Percentiles rank a stretch among this genome's conserved stretches.
phyloP scores from a whole-genome alignment of 2,113 vertebrate genomes.

The Buteo buteo region DNA sequence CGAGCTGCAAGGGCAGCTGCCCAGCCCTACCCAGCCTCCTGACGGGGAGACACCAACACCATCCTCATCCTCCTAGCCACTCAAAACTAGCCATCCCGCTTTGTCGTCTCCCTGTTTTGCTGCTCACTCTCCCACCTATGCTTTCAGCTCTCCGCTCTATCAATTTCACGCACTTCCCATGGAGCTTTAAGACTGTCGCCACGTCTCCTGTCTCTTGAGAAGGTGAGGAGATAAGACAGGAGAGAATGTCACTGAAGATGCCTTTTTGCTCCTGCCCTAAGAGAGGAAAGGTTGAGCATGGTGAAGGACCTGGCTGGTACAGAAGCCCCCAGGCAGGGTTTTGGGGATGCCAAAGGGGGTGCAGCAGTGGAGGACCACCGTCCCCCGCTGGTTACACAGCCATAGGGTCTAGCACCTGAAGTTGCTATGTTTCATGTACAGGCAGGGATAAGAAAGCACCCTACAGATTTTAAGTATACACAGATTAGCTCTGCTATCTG shows the following conservation, averaged over 20 bases:
- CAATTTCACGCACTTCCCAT: not conserved
- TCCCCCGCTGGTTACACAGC: not conserved
- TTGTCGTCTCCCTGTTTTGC: not conserved
- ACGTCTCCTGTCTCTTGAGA: not conserved
- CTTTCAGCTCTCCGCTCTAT: not conserved
- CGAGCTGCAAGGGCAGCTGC: not conserved
- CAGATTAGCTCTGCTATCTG: not conserved
- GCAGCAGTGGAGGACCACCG: not conserved
- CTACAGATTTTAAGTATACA: not conserved
- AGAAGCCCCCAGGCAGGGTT: not conserved
- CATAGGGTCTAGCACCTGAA: not conserved
- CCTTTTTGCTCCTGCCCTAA: not conserved
- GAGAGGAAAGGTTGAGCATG: not conserved
- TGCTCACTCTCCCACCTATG: not conserved
- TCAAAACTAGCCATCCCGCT: not conserved
- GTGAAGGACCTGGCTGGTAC: not conserved
- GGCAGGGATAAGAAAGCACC: not conserved
- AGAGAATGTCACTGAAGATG: not conserved
- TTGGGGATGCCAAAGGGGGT: not conserved
- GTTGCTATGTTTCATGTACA: not conserved
- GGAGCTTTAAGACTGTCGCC: not conserved
- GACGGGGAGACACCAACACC: not conserved
- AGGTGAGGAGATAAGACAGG: not conserved
- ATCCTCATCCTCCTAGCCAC: not conserved
- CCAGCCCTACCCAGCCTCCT: not conserved